Evolutionary conservation across 2,797 vertebrate genomes (phyloP), one percentile per base, ranked within the genome.

Genomic region (Pipistrellus pygmaeus): DNA sequence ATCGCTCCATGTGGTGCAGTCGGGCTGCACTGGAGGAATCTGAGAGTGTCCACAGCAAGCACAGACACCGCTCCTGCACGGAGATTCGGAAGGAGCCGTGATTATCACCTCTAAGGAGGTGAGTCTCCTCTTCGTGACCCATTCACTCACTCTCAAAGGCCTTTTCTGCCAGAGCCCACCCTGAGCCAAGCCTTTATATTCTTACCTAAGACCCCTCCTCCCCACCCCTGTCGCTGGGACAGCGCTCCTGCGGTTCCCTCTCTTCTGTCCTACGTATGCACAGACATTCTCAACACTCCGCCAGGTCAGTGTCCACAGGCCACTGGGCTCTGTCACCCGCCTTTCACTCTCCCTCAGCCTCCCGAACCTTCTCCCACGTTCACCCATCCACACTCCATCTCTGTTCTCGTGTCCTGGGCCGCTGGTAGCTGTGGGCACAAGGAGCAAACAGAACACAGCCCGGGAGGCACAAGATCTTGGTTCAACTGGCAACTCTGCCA

Each of bases 401-500:
- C 60, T 41, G 6, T 38, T 64, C 64, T 35, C n/a, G 15, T 60
- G 57, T 18, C 5, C 23, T 4, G 53, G 57, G n/a, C n/a, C 30
- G 25, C 46, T 51, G 30, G 14, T 0, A 9, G 27, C 18, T 75
- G 13, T 5, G 4, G 3, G 20, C 5, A 0, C 4, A 15, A 57
- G 44, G 12, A 38, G 8, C 32, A 23, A 62, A 68, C 57, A 5
- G 21, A 48, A 53, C 2, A 2, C 2, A 51, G 12, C 30, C 8
- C 18, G 23, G 44, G 55, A 69, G 35, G 30, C 51, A 30, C 55
- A 69, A 17, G 44, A 35, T 55, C 55, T 10, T 7, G 20, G 12
- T 25, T 83, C 66, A 8, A 44, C 11, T 62, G 57, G 80, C 53
- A 53, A 5, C 48, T 64, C 32, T 8, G 25, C 73, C 51, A 0